These are phyloP conservation scores for Zeus faber DNA, from an alignment of 2,113 vertebrate genomes.

Conservation along the genomic window DNA sequence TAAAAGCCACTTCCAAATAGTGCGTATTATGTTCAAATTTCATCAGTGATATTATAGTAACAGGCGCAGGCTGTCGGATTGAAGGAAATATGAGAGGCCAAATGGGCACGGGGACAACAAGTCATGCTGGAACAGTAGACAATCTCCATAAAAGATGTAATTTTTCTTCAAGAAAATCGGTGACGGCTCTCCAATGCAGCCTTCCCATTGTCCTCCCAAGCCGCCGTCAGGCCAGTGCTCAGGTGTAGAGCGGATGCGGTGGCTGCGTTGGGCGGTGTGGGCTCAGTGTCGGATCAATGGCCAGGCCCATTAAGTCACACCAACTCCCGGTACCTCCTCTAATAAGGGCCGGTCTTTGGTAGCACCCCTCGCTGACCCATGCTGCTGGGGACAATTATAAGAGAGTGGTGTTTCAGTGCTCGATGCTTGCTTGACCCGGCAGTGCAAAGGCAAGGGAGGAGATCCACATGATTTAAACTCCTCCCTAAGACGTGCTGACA, in stretches of 20 bases:
- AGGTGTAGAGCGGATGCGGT: slow-evolving; percentile 2
- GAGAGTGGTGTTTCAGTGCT: slow-evolving; percentile 74
- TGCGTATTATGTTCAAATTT: too few relatives aligned
- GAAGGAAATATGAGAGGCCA: neutral
- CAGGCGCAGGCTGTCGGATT: neutral
- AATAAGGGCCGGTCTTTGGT: slow-evolving; percentile 51
- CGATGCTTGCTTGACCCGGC: slow-evolving; percentile 89
- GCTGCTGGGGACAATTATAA: slow-evolving; percentile 72
- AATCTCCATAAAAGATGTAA: neutral
- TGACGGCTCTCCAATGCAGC: neutral
- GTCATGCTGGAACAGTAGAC: neutral
- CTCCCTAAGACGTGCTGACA: slow-evolving; percentile 94
- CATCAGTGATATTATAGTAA: too few relatives aligned
- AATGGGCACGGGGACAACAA: neutral
- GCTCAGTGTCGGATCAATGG: slow-evolving; percentile 53
- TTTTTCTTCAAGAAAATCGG: neutral
- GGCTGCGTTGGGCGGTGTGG: slow-evolving; percentile 15
- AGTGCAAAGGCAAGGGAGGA: slow-evolving; percentile 68
- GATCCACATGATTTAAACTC: slow-evolving; percentile 88
- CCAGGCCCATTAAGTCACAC: slow-evolving; percentile 54
- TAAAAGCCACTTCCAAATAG: neutral
- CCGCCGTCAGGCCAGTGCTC: slow-evolving; percentile 5
- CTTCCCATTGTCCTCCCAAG: neutral
- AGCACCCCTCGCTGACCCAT: slow-evolving; percentile 66
- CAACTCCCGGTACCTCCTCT: slow-evolving; percentile 55